Conservation (phyloP, 2,113 vertebrate species). For the Ammodytes dubius region DNA sequence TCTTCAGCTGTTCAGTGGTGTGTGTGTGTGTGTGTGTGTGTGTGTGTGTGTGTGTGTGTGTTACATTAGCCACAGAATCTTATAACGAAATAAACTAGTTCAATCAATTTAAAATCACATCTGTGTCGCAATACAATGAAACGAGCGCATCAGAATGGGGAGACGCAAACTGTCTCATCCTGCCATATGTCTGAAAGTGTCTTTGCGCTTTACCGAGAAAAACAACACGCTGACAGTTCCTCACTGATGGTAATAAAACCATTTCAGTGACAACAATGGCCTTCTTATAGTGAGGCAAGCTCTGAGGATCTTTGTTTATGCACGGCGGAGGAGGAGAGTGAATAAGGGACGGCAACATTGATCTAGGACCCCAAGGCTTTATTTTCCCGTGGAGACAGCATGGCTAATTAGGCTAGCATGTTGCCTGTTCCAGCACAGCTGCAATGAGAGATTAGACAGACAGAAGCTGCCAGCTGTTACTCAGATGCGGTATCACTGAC, state of each 20-base stretch:
- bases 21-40: neutral
- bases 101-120: conserved; percentile 58
- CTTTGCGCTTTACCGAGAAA: conserved; percentile 12
- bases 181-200: conserved; percentile 50
- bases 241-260: conserved; percentile 48
- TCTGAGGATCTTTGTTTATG: conserved; percentile 62
- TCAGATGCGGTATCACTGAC: conserved; percentile 83
- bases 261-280: conserved; percentile 56
- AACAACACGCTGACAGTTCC: conserved; percentile 38
- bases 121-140: conserved; percentile 44
- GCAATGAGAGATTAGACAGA: conserved; percentile 85
- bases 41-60: neutral
- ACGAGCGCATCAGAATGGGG: conserved; percentile 7
- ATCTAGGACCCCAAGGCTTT: conserved; percentile 80
- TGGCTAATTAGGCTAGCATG: conserved; percentile 87
- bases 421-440: conserved; percentile 85
- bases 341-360: conserved; percentile 80
- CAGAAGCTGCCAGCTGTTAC: conserved; percentile 87
- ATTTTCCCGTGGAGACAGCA: conserved; percentile 84
- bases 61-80: conserved; percentile 48
- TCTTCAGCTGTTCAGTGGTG: too few species aligned
- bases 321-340: conserved; percentile 67
- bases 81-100: conserved; percentile 47
- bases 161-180: conserved; percentile 43
- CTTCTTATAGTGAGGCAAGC: conserved; percentile 44